These are phyloP conservation scores for Eriocheir sinensis DNA, from an alignment of 1,140 invertebrate genomes.

Conservation along the genomic window DNA sequence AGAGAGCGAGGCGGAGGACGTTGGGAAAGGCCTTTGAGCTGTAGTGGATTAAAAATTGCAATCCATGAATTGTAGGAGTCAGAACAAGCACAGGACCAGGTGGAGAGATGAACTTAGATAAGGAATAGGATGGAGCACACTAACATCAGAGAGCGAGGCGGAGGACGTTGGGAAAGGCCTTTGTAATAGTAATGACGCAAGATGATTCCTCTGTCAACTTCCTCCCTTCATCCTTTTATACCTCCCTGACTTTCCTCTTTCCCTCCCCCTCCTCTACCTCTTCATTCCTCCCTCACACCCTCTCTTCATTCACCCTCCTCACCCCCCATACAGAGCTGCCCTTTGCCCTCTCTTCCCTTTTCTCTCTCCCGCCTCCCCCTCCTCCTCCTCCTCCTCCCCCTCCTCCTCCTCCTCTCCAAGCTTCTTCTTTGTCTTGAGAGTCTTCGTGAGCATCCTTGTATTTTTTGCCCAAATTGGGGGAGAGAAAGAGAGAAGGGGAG, in stretches of 20 bases:
- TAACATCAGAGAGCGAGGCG: too few species aligned
- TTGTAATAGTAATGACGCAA: too few species aligned
- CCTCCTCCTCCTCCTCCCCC: not conserved
- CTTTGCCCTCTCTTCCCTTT: not conserved
- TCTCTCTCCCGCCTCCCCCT: not conserved
- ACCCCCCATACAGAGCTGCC: not conserved
- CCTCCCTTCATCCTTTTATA: not conserved
- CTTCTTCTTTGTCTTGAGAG: slow-evolving; percentile 75
- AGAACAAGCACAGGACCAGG: too few species aligned
- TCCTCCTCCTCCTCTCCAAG: slow-evolving; percentile 51
- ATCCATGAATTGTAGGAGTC: too few species aligned
- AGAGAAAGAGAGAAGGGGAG: slow-evolving; percentile 34
- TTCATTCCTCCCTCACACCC: not conserved
- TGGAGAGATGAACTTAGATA: not conserved
- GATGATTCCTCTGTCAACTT: not conserved
- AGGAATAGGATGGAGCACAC: too few species aligned
- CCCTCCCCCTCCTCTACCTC: not conserved
- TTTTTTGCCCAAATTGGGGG: slow-evolving; percentile 75
- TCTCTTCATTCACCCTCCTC: slow-evolving; percentile 39
- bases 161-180: too few species aligned
- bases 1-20: not conserved
- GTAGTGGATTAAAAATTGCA: too few species aligned
- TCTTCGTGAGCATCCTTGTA: slow-evolving; percentile 71
- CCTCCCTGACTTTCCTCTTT: not conserved
- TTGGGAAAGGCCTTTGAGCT: not conserved